Percentiles rank a stretch among this genome's conserved stretches.
Evolutionary conservation across 2,113 vertebrate genomes (phyloP).

Genomic region (Piprites chloris): DNA sequence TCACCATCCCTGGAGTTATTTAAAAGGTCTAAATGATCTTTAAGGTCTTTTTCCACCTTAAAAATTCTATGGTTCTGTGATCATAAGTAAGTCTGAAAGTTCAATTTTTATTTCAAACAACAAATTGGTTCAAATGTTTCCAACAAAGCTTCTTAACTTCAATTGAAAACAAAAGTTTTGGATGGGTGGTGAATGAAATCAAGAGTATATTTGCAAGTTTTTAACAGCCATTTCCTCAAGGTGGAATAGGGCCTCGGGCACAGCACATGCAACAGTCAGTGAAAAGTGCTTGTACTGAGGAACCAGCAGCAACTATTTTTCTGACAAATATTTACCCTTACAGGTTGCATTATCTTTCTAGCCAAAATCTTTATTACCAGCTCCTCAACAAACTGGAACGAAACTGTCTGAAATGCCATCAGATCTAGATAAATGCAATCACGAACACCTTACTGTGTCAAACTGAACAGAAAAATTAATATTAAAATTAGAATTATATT

Average conservation of each 20-base stretch:
- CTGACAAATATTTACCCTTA: background rate
- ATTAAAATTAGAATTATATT: background rate
- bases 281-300: background rate
- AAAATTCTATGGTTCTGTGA: background rate
- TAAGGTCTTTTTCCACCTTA: background rate
- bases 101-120: background rate
- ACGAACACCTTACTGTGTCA: background rate
- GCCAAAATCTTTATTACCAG: background rate
- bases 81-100: background rate
- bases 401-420: background rate
- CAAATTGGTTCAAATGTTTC: background rate
- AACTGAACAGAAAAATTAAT: background rate
- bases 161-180: background rate
- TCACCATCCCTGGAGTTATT: background rate
- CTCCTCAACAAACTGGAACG: background rate
- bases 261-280: background rate
- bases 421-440: background rate
- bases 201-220: background rate
- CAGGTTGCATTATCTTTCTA: background rate
- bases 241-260: background rate
- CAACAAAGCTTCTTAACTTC: background rate
- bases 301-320: background rate
- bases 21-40: background rate
- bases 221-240: constrained; percentile 1
- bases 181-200: background rate